Evolutionary conservation across 1,140 invertebrate species (phyloP).

Genomic region (Leptinotarsa defecta): DNA sequence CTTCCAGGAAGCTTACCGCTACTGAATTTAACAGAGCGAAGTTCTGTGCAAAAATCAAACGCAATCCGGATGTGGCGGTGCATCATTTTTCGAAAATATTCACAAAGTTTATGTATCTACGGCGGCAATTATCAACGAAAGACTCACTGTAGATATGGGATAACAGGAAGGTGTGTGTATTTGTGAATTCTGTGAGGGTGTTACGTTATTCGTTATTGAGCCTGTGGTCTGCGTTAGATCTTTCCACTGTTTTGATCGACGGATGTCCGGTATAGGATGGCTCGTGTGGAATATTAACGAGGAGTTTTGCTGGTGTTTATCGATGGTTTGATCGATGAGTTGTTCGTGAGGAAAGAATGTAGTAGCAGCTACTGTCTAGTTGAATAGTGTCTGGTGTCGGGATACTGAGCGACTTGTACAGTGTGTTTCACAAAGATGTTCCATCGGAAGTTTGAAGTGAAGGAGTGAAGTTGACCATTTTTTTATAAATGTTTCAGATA

Average conservation of each 20-base stretch:
- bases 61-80: neutral
- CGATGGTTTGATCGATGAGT: neutral
- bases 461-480: too few species aligned
- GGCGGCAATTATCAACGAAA: neutral
- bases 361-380: neutral
- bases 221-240: constrained; percentile 31
- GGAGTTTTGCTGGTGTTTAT: neutral
- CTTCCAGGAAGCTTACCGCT: neutral
- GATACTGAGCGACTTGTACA: neutral
- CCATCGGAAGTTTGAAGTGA: too few species aligned
- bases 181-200: constrained; percentile 28
- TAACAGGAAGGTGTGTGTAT: constrained; percentile 23
- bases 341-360: neutral
- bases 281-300: constrained; percentile 35
- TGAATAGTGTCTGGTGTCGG: too few species aligned
- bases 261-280: constrained; percentile 35
- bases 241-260: constrained; percentile 28
- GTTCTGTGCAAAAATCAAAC: neutral
- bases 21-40: neutral
- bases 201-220: constrained; percentile 6
- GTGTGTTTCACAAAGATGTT: neutral
- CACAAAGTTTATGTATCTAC: neutral
- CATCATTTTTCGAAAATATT: neutral
- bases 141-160: neutral
- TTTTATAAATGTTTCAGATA: too few species aligned